Evolutionary conservation across 2,888 invertebrate genomes (phyloP).

Genomic region (Ferdinandea cuprea): DNA sequence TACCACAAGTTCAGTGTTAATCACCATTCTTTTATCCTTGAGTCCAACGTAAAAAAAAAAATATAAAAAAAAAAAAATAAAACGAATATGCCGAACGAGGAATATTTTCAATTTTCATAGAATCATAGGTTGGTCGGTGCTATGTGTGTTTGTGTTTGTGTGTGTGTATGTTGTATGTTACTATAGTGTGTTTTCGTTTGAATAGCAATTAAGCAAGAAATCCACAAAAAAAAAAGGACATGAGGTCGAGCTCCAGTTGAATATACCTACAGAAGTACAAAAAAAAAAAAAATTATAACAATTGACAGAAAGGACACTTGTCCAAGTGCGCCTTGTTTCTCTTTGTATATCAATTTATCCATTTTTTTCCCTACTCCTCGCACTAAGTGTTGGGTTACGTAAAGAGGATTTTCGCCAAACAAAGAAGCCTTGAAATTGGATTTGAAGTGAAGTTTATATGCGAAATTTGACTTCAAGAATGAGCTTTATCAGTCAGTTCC

Average conservation of each 20-base stretch:
- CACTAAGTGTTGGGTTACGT: constrained; percentile 68
- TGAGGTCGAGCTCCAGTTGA: constrained; percentile 64
- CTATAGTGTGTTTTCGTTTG: constrained; percentile 51
- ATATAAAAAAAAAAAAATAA: too few relatives aligned
- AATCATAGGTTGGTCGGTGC: constrained; percentile 27
- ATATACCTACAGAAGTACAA: background rate
- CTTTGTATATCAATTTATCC: constrained; percentile 36
- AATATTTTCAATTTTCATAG: constrained; percentile 50
- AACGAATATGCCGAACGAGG: constrained; percentile 52
- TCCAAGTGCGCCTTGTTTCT: constrained; percentile 53
- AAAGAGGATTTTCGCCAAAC: constrained; percentile 59
- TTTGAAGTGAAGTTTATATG: constrained; percentile 53
- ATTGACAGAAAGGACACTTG: constrained; percentile 64
- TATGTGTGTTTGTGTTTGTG: constrained; percentile 2
- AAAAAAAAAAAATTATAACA: constrained; percentile 24
- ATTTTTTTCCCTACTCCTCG: background rate
- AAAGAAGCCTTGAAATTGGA: constrained; percentile 46
- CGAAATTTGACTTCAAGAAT: constrained; percentile 37
- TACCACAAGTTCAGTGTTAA: constrained; percentile 74
- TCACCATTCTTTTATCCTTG: constrained; percentile 70
- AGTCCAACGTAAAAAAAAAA: constrained; percentile 34
- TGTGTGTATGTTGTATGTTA: too few relatives aligned
- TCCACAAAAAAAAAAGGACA: constrained; percentile 51
- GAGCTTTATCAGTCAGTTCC: constrained; percentile 16
- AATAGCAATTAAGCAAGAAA: constrained; percentile 55